Base-by-base conservation (phyloP, 92 coral and sea anemone genomes). In the Blastomussa wellsi region DNA sequence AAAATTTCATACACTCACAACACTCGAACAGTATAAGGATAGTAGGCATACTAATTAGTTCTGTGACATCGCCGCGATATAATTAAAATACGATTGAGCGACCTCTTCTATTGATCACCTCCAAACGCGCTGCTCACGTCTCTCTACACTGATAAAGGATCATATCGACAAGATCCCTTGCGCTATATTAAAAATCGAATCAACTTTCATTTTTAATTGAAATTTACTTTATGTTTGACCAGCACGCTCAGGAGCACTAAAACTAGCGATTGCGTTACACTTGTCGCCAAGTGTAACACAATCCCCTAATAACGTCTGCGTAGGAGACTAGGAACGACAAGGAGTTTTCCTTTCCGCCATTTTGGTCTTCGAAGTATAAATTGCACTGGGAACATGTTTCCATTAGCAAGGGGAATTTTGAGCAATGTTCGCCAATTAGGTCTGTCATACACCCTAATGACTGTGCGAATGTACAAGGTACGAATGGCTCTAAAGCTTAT, bases 401-500 rank as follows among this genome's bases (percentile, higher is more conserved):
- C 69, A 1, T 72, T 92, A 32, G 81, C 90, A 39, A 86, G 93
- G n/a, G 81, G 81, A 72, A 74, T 91, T 53, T 64, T 91, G 75
- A 82, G 85, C 26, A 92, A 87, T 79, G 66, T 87, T 80, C 92
- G 91, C 38, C 93, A 86, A 65, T 89, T 73, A 66, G 94, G 95
- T 17, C 82, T 93, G 71, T 93, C 94, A 12, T 90, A 90, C 78
- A 79, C 97, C 29, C 81, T 97, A 82, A 51, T 94, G 82, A 68
- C 90, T 84, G 82, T 93, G n/a, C 82, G 99, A 82, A 97, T 95
- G 33, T 97, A 94, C 88, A 92, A 95, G 86, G 98, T 97, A 82
- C 93, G 98, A 68, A 90, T 94, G 60, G 93, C 99, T 24, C 68
- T 97, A 47, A 97, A 92, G 79, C 89, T 94, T 14, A 90, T 92